These are phyloP conservation scores for Brachymystax lenok DNA, from an alignment of 2,797 vertebrate genomes.

Conservation along the genomic window DNA sequence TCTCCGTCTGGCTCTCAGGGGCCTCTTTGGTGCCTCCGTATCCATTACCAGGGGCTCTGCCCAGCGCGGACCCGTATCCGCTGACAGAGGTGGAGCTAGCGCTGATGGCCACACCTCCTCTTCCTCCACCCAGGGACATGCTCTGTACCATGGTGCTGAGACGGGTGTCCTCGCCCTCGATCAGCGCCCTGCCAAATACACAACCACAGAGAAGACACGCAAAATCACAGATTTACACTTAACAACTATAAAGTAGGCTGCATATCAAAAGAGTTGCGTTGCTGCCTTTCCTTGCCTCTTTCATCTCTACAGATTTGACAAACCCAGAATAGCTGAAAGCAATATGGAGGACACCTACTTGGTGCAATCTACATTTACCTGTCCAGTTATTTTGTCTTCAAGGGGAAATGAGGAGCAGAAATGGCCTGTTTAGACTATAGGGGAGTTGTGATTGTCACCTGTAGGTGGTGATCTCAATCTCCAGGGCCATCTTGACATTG, in stretches of 20 bases:
- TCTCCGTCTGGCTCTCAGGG: slow-evolving; percentile 29
- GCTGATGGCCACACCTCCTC: slow-evolving; percentile 17
- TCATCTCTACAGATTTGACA: not conserved
- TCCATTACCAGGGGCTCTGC: not conserved
- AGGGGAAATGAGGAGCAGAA: not conserved
- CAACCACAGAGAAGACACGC: not conserved
- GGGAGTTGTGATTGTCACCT: slow-evolving; percentile 60
- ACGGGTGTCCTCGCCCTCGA: slow-evolving; percentile 78
- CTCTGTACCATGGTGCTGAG: slow-evolving; percentile 65
- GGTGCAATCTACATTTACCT: not conserved
- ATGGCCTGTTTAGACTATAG: not conserved
- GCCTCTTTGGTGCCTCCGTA: not conserved
- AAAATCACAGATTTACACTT: not conserved
- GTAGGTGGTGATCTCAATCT: slow-evolving; percentile 82
- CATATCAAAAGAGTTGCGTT: not conserved
- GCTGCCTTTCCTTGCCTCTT: not conserved
- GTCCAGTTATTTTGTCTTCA: not conserved
- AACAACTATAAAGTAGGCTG: not conserved
- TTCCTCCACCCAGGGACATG: slow-evolving; percentile 47
- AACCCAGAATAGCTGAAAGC: not conserved
- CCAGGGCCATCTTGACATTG: slow-evolving; percentile 80
- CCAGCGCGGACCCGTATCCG: not conserved
- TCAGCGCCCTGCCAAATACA: slow-evolving; percentile 71
- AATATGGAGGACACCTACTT: not conserved
- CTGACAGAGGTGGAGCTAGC: not conserved